Evolutionary conservation across 2,888 invertebrate species (phyloP).

Genomic region (Spilarctia lutea): DNA sequence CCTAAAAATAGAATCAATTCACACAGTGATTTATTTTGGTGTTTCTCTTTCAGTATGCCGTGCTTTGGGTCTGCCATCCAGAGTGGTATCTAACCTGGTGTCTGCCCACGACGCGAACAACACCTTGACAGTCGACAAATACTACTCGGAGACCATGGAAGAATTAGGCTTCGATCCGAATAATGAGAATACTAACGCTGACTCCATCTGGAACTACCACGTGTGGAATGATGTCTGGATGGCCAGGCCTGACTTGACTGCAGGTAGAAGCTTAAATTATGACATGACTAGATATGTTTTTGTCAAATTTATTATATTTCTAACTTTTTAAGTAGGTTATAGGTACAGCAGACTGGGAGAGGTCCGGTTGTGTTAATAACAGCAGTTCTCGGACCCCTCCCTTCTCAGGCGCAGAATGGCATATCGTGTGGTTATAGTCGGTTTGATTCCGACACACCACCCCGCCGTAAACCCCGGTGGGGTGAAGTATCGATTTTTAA

Average conservation of each 20-base stretch:
- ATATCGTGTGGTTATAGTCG: no score
- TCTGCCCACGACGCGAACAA: slow-evolving; percentile 95
- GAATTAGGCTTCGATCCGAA: slow-evolving; percentile 89
- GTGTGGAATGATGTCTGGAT: slow-evolving; percentile 97
- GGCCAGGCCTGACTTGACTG: slow-evolving; percentile 91
- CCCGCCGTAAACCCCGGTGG: no score
- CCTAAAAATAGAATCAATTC: no score
- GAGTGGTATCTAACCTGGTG: slow-evolving; percentile 93
- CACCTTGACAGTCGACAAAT: slow-evolving; percentile 92
- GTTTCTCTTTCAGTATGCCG: slow-evolving; percentile 91
- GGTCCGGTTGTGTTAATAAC: no score
- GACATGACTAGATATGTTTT: neutral
- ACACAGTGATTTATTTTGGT: no score
- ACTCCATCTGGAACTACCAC: slow-evolving; percentile 96
- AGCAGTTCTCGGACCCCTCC: no score
- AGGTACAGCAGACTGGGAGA: no score
- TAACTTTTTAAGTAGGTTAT: no score
- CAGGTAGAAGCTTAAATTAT: slow-evolving; percentile 69
- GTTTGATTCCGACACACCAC: no score
- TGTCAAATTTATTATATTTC: neutral
- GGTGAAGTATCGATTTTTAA: no score
- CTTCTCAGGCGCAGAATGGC: no score
- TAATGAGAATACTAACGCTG: slow-evolving; percentile 83
- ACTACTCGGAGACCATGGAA: slow-evolving; percentile 89
- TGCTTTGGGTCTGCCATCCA: slow-evolving; percentile 92